phyloP scores from a whole-genome alignment of 2,113 vertebrate genomes.

The Tychaedon coryphoeus region DNA sequence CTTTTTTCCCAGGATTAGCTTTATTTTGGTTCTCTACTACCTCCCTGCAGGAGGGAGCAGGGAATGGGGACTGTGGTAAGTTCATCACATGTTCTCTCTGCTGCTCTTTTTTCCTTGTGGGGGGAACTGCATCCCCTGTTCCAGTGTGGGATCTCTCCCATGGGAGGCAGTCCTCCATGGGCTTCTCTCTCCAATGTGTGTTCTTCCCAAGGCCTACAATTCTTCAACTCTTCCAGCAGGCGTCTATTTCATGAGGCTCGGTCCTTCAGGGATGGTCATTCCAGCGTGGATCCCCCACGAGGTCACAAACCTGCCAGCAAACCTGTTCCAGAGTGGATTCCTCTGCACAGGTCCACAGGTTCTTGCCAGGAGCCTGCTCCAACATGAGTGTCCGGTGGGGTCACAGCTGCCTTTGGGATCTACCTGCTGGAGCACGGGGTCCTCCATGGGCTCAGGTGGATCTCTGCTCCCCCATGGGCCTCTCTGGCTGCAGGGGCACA shows the following conservation, averaged over 20 bases:
- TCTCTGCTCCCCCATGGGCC: neutral
- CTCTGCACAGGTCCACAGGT: neutral
- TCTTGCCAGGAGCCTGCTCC: neutral
- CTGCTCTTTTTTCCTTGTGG: neutral
- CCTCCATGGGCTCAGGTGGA: neutral
- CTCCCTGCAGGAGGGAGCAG: neutral
- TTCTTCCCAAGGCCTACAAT: neutral
- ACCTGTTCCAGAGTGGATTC: neutral
- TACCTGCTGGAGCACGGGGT: neutral
- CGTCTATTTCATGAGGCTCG: accelerated
- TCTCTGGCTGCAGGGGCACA: neutral
- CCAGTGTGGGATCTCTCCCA: neutral
- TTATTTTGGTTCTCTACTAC: neutral
- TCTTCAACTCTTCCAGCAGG: neutral
- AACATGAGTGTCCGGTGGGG: neutral
- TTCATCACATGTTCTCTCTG: neutral
- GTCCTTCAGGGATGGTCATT: neutral
- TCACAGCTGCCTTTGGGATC: neutral
- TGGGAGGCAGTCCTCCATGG: neutral
- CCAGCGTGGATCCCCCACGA: accelerated
- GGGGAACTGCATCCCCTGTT: neutral
- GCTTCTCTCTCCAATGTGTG: neutral
- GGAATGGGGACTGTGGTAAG: neutral
- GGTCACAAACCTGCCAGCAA: neutral
- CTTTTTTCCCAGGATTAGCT: neutral